Percentiles rank a stretch among this genome's conserved stretches.
Conservation (phyloP, 2,113 vertebrate genomes). For the Leptosomus discolor region DNA sequence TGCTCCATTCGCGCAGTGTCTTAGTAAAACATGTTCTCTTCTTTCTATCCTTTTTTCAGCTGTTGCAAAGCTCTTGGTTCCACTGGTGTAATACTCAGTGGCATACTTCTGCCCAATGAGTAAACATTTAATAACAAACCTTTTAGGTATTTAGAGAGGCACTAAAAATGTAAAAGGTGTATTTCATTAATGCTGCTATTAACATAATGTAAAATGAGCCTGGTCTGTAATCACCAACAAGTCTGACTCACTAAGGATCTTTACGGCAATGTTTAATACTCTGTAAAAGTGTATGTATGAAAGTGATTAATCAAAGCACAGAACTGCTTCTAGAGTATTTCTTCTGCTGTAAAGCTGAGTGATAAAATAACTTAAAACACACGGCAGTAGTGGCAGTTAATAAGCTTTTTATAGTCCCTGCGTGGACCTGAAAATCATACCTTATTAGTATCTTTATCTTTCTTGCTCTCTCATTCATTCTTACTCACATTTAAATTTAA, state of each 20-base stretch:
- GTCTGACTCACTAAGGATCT: slow-evolving; percentile 67
- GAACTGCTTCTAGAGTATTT: slow-evolving; percentile 58
- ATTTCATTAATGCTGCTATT: slow-evolving; percentile 74
- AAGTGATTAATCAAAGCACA: slow-evolving; percentile 77
- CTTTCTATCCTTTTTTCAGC: not conserved
- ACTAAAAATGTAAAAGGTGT: slow-evolving; percentile 70
- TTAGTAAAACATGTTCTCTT: not conserved
- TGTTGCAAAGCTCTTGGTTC: not conserved
- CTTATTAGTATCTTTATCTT: slow-evolving; percentile 82
- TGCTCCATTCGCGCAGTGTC: not conserved
- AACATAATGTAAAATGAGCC: slow-evolving; percentile 71
- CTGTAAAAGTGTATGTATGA: slow-evolving; percentile 63
- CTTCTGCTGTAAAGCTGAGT: slow-evolving; percentile 69
- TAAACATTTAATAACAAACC: slow-evolving; percentile 73
- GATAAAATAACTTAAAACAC: slow-evolving; percentile 75
- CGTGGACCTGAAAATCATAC: slow-evolving; percentile 79
- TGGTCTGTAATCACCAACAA: slow-evolving; percentile 69
- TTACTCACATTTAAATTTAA: slow-evolving; percentile 75
- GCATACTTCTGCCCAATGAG: slow-evolving; percentile 51
- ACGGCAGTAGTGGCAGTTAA: slow-evolving; percentile 69
- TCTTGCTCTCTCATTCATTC: slow-evolving; percentile 68
- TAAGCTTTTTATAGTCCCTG: slow-evolving; percentile 77
- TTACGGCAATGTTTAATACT: slow-evolving; percentile 64
- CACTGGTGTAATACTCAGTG: not conserved
- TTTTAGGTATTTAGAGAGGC: slow-evolving; percentile 70